Evolutionary conservation across 2,797 vertebrate genomes (phyloP).

Genomic region (Myotis vivesi): DNA sequence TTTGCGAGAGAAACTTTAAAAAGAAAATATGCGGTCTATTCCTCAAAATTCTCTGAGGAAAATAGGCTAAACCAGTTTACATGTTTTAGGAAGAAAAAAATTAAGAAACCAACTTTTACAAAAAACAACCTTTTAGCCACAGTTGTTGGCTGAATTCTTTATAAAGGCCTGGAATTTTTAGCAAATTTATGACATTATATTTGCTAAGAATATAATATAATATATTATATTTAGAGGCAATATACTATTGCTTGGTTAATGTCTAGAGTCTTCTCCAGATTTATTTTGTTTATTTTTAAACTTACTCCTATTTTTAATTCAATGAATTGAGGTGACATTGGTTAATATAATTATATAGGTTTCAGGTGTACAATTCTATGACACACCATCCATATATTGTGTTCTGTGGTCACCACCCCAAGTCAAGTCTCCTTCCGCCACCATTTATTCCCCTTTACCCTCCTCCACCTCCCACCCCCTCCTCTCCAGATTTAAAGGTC

Average conservation of each 20-base stretch:
- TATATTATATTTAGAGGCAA: too few relatives aligned
- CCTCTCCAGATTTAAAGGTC: neutral
- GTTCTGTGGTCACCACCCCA: neutral
- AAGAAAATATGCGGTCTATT: neutral
- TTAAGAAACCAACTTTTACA: neutral
- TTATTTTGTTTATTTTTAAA: neutral
- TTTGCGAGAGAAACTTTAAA: neutral
- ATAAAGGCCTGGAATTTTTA: neutral
- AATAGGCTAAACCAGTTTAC: neutral
- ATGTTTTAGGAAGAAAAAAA: conserved; percentile 21
- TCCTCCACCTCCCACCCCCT: too few relatives aligned
- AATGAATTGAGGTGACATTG: neutral
- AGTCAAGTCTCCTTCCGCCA: neutral
- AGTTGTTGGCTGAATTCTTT: neutral
- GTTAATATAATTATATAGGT: neutral
- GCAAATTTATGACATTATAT: neutral
- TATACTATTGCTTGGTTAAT: neutral
- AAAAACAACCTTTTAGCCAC: neutral
- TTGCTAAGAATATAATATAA: too few relatives aligned
- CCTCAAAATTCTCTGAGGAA: neutral
- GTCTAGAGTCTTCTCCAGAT: neutral
- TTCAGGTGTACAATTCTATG: neutral
- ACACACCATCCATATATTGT: neutral
- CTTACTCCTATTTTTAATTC: neutral
- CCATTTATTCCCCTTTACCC: neutral